Evolutionary conservation across 2,888 invertebrate species (phyloP), one percentile per base, ranked within the genome.

Genomic region (Lasioglossum morio): DNA sequence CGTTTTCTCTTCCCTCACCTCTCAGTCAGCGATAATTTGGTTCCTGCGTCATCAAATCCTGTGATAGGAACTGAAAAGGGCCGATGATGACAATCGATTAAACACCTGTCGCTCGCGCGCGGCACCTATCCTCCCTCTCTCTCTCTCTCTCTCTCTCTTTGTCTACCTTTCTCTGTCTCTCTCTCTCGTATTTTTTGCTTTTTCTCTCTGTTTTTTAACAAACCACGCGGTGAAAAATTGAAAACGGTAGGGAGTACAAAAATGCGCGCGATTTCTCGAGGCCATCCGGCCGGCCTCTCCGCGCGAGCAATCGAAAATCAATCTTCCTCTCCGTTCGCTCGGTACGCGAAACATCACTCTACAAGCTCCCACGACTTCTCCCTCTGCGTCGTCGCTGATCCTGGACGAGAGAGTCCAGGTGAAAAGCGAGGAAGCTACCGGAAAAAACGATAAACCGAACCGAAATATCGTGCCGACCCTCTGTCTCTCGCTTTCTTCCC

Each of bases 211-310:
- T 63, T 63, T 63, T 63, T 57, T 16, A 34, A 81, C 82, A 76
- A 84, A 79, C 78, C 90, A 81, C 84, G 57, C 85, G 34, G 66
- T 72, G 72, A 72, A 88, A 91, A 92, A 93, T 92, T 92, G 91
- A 92, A 92, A 93, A 90, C 82, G 87, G 91, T 93, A 92, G 92
- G 93, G 92, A 93, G 93, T 91, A 88, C 83, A 87, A 79, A 81
- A 76, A 76, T 77, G 66, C 89, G 81, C 69, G 16, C 57, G 37
- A 72, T 8, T 70, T 72, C 0, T 16, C 46, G 34, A n/a, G 43
- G 70, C 70, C 40, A n/a, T 37, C 19, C n/a, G 37, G 70, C n/a
- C 43, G 34, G n/a, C 8, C 43, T 34, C 48, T 34, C 34, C 27
- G 76, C 53, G 43, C 40, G 75, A 27, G 1, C 75, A 23, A 76